A percentile compares a stretch with the other conserved stretches of the same genome.
phyloP scores from a whole-genome alignment of 2,888 invertebrate species.

The Bellardia bayeri region DNA sequence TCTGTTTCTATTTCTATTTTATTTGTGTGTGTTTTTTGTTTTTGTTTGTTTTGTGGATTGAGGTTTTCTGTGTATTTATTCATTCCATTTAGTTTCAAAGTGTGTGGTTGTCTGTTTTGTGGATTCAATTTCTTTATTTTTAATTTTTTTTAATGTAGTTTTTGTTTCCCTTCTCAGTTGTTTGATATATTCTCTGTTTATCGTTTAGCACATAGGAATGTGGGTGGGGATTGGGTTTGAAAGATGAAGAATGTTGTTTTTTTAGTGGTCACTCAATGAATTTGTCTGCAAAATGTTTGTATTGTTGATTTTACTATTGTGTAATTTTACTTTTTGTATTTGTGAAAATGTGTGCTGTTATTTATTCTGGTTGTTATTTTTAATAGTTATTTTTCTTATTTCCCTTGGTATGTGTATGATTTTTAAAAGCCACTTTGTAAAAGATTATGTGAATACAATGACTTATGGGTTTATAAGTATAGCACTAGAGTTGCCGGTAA shows the following conservation, averaged over 20 bases:
- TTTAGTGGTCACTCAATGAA: conserved; percentile 72
- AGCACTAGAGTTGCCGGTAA: conserved; percentile 62
- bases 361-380: conserved; percentile 50
- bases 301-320: conserved; percentile 41
- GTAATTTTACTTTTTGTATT: not conserved
- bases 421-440: conserved; percentile 73
- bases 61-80: conserved; percentile 23
- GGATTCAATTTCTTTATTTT: conserved; percentile 19
- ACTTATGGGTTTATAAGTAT: conserved; percentile 33
- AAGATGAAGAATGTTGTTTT: conserved; percentile 31
- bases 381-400: conserved; percentile 63
- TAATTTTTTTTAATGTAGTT: not conserved
- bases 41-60: conserved; percentile 18
- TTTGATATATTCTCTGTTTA: not conserved
- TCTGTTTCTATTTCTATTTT: not conserved
- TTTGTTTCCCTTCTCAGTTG: not conserved
- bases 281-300: conserved; percentile 58
- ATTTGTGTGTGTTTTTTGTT: not conserved
- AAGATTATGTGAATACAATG: conserved; percentile 70
- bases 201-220: not conserved
- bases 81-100: conserved; percentile 47
- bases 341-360: conserved; percentile 37
- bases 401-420: conserved; percentile 71
- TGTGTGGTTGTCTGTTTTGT: conserved; percentile 39
- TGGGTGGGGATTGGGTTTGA: conserved; percentile 11